Base-by-base conservation (phyloP, 2,797 vertebrate species). In the Sylvia borin region DNA sequence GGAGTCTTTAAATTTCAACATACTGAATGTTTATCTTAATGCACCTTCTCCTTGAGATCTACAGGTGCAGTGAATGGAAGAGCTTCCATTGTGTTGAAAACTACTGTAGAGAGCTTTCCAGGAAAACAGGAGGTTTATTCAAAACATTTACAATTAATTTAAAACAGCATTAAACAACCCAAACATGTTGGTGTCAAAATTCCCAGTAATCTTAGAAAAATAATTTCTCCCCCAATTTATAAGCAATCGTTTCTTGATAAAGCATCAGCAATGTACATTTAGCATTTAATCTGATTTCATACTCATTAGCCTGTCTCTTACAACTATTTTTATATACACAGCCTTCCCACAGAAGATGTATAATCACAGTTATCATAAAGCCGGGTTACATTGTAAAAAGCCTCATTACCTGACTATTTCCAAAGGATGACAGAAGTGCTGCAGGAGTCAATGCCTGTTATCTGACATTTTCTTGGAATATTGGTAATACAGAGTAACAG, bases 81-180 rank as follows among this genome's bases (percentile, higher is more conserved):
- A 86, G 36, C 61, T 62, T 38, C 11, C 13, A 36, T 36, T 36
- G 26, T 57, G 36, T 71, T 67, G 47, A 38, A 73, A 45, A 36
- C n/a, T 24, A 40, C 5, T 2, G 1, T 16, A n/a, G 22, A 31
- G 27, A 3, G 2, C 47, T 80, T 92, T 74, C 42, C 42, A 68
- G 81, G 32, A 76, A 60, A 74, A 48, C 50, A 62, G 74, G 38
- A 45, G 13, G 9, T 83, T 89, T 94, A 91, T 89, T 92, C 21
- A 50, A 25, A 95, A 77, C 25, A 27, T 24, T 43, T 17, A n/a
- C 6, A 48, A 32, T 55, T 25, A 12, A 3, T 76, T 93, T 74
- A 76, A 74, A 78, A 31, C 6, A 42, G 51, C 65, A 68, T 2
- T 75, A 78, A 90, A 72, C 48, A 79, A n/a, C 13, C 16, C 9